Conservation (phyloP, 1,140 invertebrate genomes). For the Solenopsis fugax region DNA sequence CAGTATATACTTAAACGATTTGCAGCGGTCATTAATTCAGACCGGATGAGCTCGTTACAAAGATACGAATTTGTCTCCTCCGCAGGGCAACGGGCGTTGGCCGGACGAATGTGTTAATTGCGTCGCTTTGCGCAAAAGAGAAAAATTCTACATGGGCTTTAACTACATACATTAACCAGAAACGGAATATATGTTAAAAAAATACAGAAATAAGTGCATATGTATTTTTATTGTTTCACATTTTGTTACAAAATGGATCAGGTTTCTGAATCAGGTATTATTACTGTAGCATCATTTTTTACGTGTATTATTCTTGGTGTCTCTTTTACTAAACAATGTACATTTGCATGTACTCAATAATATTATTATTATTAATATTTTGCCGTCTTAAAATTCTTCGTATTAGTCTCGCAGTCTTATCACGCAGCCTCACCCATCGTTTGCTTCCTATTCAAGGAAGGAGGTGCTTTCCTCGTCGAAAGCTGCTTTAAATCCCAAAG, state of each 20-base stretch:
- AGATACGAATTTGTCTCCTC: conserved; percentile 43
- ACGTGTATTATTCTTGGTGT: not conserved
- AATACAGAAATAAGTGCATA: not conserved
- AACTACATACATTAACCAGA: not conserved
- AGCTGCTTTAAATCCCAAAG: conserved; percentile 37
- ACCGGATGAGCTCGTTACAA: conserved; percentile 52
- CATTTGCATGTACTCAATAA: not conserved
- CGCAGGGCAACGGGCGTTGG: not conserved
- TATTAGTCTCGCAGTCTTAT: conserved; percentile 20
- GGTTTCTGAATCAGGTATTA: not conserved
- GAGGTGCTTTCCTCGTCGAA: conserved; percentile 3
- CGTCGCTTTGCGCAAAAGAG: conserved; percentile 28
- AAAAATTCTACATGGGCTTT: conserved; percentile 7
- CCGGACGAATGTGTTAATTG: conserved; percentile 28
- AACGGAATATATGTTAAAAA: not conserved
- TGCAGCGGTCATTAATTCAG: conserved; percentile 44
- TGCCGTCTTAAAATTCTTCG: conserved; percentile 12
- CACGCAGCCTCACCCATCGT: not conserved
- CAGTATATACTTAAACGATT: conserved; percentile 48
- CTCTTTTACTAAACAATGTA: not conserved
- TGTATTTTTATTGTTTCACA: not conserved
- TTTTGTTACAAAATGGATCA: not conserved
- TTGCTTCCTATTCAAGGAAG: not conserved
- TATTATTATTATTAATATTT: conserved; percentile 21
- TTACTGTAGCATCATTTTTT: not conserved